Conservation (phyloP, 2,113 vertebrate genomes). For the Nannospalax galili region DNA sequence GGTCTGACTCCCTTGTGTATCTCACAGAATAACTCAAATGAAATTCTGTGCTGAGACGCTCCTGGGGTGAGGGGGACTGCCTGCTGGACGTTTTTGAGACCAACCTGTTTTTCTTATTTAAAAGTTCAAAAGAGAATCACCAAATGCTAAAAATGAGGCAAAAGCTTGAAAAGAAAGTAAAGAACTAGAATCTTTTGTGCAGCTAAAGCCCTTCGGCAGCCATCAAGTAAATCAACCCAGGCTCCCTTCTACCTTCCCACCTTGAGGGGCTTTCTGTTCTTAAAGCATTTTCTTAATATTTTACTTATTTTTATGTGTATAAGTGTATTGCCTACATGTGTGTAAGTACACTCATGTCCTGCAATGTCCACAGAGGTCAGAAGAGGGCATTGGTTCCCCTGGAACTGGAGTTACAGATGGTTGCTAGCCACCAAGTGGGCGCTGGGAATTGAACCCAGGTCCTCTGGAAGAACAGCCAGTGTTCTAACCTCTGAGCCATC, state of each 20-base stretch:
- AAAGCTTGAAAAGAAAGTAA: neutral
- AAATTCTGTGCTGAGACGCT: neutral
- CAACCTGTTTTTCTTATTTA: constrained; percentile 5
- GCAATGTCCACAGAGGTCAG: no score
- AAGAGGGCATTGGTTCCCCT: no score
- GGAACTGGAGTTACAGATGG: no score
- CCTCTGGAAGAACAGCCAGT: no score
- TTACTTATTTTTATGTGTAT: no score
- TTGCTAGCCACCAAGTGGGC: no score
- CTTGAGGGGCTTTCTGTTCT: neutral
- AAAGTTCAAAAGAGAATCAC: neutral
- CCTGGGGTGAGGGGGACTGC: neutral
- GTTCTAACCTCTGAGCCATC: no score
- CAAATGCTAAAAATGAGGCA: neutral
- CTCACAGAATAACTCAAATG: neutral
- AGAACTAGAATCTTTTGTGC: neutral
- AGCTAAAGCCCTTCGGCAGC: neutral
- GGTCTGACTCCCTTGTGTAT: neutral
- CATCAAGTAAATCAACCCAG: neutral
- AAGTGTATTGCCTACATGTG: no score
- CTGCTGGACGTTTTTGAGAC: neutral
- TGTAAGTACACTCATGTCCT: no score
- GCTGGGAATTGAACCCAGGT: no score
- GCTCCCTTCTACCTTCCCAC: neutral
- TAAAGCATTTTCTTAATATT: no score